phyloP scores from a whole-genome alignment of 2,113 vertebrate species.

The Taxidea taxus region DNA sequence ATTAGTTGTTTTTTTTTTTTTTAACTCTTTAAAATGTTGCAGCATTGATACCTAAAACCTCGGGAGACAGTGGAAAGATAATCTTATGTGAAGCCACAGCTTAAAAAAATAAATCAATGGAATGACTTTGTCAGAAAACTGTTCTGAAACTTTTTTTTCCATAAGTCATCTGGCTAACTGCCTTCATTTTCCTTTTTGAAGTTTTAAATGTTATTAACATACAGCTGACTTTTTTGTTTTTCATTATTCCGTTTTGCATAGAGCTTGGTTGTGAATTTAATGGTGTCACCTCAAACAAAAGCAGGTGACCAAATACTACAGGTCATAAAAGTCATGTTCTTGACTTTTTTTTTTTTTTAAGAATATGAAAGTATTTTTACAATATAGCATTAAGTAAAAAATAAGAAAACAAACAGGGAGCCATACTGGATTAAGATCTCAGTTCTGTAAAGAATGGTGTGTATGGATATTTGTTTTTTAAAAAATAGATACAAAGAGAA shows the following conservation, averaged over 20 bases:
- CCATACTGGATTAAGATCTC: background rate
- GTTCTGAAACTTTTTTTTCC: background rate
- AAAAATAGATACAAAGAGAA: background rate
- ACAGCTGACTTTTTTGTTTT: background rate
- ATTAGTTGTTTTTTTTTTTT: background rate
- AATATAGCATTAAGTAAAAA: background rate
- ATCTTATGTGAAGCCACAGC: background rate
- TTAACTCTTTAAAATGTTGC: background rate
- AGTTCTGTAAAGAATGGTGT: background rate
- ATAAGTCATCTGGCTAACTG: background rate
- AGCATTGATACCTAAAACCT: background rate
- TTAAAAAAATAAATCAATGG: background rate
- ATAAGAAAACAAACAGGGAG: background rate
- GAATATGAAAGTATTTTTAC: background rate
- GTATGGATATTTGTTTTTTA: background rate
- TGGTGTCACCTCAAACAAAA: background rate
- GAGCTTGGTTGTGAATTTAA: background rate
- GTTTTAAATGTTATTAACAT: background rate
- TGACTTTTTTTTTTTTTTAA: background rate
- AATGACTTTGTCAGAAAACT: slow-evolving; percentile 12
- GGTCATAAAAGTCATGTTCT: background rate
- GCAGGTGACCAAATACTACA: background rate
- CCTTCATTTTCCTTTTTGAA: background rate
- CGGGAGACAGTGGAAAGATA: background rate
- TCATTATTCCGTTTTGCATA: slow-evolving; percentile 16